Evolutionary conservation across 2,113 vertebrate genomes (phyloP).

Genomic region (Myanophis thanlyinensis): DNA sequence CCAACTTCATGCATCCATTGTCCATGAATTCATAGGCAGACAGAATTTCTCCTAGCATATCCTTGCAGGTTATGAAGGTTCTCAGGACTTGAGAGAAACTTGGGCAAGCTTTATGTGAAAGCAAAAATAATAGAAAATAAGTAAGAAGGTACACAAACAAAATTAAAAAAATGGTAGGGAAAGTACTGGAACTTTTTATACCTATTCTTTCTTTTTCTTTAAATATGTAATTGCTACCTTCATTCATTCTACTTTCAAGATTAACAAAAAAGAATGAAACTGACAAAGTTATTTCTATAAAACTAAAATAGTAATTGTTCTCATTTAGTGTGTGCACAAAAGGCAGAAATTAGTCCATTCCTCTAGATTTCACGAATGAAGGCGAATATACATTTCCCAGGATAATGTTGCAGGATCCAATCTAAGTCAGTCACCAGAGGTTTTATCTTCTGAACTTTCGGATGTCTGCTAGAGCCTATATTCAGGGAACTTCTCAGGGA

Average conservation of each 20-base stretch:
- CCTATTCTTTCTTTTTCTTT: background rate
- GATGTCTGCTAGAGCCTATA: background rate
- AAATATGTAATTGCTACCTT: background rate
- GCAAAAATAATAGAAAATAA: background rate
- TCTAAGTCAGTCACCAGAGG: background rate
- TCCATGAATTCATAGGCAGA: constrained; percentile 96
- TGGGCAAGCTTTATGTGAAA: constrained; percentile 77
- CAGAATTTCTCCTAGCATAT: constrained; percentile 91
- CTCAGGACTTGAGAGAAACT: constrained; percentile 83
- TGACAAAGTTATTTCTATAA: background rate
- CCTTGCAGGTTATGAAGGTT: constrained; percentile 81
- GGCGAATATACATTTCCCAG: background rate
- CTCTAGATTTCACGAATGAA: background rate
- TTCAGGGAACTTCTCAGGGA: too few relatives aligned
- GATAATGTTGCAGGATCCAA: background rate
- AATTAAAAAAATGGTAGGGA: background rate
- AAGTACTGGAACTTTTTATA: background rate
- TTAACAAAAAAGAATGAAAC: background rate
- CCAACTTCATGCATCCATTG: constrained; percentile 83
- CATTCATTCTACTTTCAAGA: background rate
- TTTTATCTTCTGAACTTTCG: background rate
- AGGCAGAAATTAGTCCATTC: background rate
- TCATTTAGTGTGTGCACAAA: background rate
- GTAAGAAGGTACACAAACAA: background rate
- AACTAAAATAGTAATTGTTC: background rate